Evolutionary conservation across 37 sponge, comb jelly and placozoan genomes (phyloP).

Genomic region (Cladorhizidae sp.): DNA sequence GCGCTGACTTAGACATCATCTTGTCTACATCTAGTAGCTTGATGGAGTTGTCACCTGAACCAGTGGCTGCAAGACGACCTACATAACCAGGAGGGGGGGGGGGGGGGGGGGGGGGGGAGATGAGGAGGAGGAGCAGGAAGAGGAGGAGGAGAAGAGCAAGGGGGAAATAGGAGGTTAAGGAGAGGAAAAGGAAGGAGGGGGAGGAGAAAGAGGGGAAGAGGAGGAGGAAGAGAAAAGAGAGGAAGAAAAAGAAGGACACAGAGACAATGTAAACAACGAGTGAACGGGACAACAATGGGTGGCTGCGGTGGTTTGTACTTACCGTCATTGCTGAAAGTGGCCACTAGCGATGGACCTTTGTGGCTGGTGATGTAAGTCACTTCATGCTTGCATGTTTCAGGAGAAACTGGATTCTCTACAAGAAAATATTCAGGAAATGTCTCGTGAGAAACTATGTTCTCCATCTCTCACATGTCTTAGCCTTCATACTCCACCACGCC

Average conservation of each 20-base stretch:
- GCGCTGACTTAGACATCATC: conserved; percentile 74
- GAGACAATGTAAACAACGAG: too few species aligned
- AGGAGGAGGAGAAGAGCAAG: too few species aligned
- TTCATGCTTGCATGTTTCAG: conserved; percentile 56
- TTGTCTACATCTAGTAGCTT: conserved; percentile 92
- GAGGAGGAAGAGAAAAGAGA: too few species aligned
- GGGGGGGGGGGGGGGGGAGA: not conserved
- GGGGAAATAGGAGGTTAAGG: too few species aligned
- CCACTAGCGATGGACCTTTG: conserved; percentile 74
- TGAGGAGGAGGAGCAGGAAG: not conserved
- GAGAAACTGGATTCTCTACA: conserved; percentile 44
- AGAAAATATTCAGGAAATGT: too few species aligned
- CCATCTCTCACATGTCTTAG: too few species aligned
- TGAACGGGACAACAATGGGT: too few species aligned
- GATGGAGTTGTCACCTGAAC: conserved; percentile 79
- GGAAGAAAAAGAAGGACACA: too few species aligned
- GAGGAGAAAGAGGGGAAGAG: too few species aligned
- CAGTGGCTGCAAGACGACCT: conserved; percentile 82
- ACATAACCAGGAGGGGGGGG: not conserved
- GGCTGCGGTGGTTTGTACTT: not conserved
- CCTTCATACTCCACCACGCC: too few species aligned
- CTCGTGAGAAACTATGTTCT: too few species aligned
- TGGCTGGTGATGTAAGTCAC: conserved; percentile 77
- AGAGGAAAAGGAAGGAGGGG: too few species aligned
- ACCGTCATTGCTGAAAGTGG: conserved; percentile 85